A percentile compares a stretch with the other conserved stretches of the same genome.
Evolutionary conservation across 2,888 invertebrate genomes (phyloP).

Genomic region (Ischnura elegans): DNA sequence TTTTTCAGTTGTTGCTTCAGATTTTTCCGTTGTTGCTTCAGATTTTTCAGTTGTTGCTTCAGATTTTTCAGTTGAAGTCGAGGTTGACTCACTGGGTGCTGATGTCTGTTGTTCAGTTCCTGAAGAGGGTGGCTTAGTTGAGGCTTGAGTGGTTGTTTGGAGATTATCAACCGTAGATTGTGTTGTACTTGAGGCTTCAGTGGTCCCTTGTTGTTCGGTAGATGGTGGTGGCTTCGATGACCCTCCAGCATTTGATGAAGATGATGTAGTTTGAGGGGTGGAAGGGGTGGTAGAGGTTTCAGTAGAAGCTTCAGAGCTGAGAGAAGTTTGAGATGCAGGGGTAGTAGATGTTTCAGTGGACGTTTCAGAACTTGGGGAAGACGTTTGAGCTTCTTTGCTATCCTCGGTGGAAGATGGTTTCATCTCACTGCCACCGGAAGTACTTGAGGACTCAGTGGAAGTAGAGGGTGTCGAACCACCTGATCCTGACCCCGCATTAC

Average conservation of each 20-base stretch:
- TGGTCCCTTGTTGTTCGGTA: not conserved
- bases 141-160: conserved; percentile 1
- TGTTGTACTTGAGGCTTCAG: conserved; percentile 51
- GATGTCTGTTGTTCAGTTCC: conserved; percentile 25
- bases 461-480: not conserved
- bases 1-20: not conserved
- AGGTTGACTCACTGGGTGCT: conserved; percentile 24
- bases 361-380: conserved; percentile 68
- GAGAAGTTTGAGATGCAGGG: not conserved
- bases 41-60: not conserved
- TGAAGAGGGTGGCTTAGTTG: conserved; percentile 7
- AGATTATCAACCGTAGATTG: conserved; percentile 45
- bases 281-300: not conserved
- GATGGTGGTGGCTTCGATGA: conserved; percentile 23
- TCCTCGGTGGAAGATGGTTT: conserved; percentile 30
- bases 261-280: not conserved
- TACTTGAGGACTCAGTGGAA: not conserved
- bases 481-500: conserved; percentile 23
- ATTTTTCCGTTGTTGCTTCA: not conserved
- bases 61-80: not conserved
- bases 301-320: conserved; percentile 61
- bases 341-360: not conserved
- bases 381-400: conserved; percentile 37
- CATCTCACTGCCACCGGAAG: conserved; percentile 65
- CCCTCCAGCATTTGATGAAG: not conserved